Evolutionary conservation across 2,888 invertebrate species (phyloP).

Genomic region (Encarsia formosa): DNA sequence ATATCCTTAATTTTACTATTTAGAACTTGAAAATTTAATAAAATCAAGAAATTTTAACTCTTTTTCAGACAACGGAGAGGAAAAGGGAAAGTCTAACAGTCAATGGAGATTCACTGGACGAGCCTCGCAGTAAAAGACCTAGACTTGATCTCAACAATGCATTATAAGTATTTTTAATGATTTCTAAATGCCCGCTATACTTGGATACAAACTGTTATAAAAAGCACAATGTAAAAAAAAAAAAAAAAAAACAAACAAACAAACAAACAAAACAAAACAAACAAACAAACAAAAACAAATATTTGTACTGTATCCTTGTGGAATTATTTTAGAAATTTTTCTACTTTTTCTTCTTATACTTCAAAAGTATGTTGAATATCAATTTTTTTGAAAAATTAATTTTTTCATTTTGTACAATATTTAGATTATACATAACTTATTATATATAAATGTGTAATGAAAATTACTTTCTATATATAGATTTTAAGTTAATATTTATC

Average conservation of each 20-base stretch:
- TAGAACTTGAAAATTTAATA: neutral
- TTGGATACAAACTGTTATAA: constrained; percentile 13
- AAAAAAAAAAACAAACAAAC: no score
- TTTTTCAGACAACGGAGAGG: constrained; percentile 59
- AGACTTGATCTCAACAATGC: constrained; percentile 53
- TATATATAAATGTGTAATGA: constrained; percentile 20
- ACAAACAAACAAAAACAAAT: constrained; percentile 14
- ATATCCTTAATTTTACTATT: neutral
- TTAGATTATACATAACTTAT: constrained; percentile 9
- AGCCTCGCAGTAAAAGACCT: constrained; percentile 60
- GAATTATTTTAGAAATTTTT: constrained; percentile 20
- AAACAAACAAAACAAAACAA: constrained; percentile 17
- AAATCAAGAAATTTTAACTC: constrained; percentile 27
- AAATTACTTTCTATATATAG: constrained; percentile 6
- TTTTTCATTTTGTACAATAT: constrained; percentile 23
- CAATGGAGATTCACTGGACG: constrained; percentile 55
- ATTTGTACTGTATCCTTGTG: constrained; percentile 10
- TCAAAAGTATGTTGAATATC: constrained; percentile 3
- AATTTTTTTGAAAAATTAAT: constrained; percentile 13
- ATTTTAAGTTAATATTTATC: no score
- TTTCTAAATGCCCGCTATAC: constrained; percentile 8
- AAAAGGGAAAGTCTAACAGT: constrained; percentile 56
- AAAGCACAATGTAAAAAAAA: constrained; percentile 22
- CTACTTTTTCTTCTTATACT: constrained; percentile 10
- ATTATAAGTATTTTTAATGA: constrained; percentile 35